Base-by-base conservation (phyloP, 2,113 vertebrate genomes). In the Ammodytes dubius region DNA sequence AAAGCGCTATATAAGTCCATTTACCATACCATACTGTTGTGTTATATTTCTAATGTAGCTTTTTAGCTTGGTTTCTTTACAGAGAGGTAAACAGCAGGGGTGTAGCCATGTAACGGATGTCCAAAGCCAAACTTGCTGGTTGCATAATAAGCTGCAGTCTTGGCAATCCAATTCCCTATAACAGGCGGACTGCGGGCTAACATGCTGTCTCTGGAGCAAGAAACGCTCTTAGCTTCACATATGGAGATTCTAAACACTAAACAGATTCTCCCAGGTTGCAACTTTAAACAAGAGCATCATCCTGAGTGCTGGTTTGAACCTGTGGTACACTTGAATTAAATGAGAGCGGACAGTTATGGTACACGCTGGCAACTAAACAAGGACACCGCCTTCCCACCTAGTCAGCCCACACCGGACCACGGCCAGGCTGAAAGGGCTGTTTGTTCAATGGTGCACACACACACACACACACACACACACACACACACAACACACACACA, bases 341-440 rank as follows among this genome's bases (percentile, higher is more conserved):
- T 40, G 39, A 82, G 83, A 40, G 19, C 4, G 68, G 35, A 66
- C 73, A 53, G 47, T 75, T 0, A 0, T 19, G 71, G 69, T 19
- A n/a, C 59, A 72, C 14, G 39, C 42, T 7, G n/a, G 61, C 68
- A 57, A 78, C 74, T 81, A 77, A 90, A 91, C 84, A 74, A 87
- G 88, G 87, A 87, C 84, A 88, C 83, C 70, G 46, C 79, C 77
- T 80, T 82, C n/a, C 74, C 71, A 81, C 70, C 59, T 37, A 57
- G 78, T 86, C 79, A 77, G 71, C 81, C 85, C 87, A 86, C 89
- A 72, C 64, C 14, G 79, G 87, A 74, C 75, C 66, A 3, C 73
- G 60, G 85, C 50, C 12, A 74, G 69, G 77, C 72, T 72, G 85
- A 89, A 57, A 84, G 52, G 43, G 42, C 70, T 61, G 80, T 76